Base-by-base conservation (phyloP, 2,113 vertebrate species). In the Sylvia atricapilla region DNA sequence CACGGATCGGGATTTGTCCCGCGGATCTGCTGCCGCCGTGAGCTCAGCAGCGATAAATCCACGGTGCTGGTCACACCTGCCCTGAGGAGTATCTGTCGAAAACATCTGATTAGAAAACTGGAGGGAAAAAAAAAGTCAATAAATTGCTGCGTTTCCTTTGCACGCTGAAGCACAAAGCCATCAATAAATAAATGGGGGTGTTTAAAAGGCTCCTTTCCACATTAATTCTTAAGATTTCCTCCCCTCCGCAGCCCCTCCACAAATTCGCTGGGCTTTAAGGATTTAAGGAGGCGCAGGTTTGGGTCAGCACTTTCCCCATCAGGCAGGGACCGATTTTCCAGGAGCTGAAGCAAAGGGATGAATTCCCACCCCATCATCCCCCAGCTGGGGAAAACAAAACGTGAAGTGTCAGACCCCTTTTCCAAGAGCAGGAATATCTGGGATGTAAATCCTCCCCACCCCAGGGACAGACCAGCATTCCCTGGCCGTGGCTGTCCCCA, bases 401-500 rank as follows among this genome's bases (percentile, higher is more conserved):
- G 33, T 47, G 30, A 31, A 39, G 20, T 2, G 41, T 10, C 59
- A 28, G n/a, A 47, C 3, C 28, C 59, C 23, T 20, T 49, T 49
- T 25, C 44, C 15, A 19, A 37, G 47, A 22, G 18, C 50, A 9
- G 17, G 23, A 49, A 28, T 33, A 2, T 31, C n/a, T 1, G 8
- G 19, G 39, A 2, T 3, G 2, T n/a, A 16, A 2, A 6, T 30
- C 19, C 62, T 41, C 6, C 23, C 37, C n/a, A 5, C 4, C 23
- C 13, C 72, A 44, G 31, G 50, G 30, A 18, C 27, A 52, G 6
- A 33, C 3, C 56, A 7, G 30, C 46, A 31, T 15, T 52, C 44
- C 16, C 23, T 0, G 0, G 1, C 18, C 1, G 0, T 1, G 2
- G 14, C 59, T 55, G n/a, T 63, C 63, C 55, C 55, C 6, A 4